These are phyloP conservation scores for Synergus japonicus DNA, from an alignment of 2,888 invertebrate species.

Conservation along the genomic window DNA sequence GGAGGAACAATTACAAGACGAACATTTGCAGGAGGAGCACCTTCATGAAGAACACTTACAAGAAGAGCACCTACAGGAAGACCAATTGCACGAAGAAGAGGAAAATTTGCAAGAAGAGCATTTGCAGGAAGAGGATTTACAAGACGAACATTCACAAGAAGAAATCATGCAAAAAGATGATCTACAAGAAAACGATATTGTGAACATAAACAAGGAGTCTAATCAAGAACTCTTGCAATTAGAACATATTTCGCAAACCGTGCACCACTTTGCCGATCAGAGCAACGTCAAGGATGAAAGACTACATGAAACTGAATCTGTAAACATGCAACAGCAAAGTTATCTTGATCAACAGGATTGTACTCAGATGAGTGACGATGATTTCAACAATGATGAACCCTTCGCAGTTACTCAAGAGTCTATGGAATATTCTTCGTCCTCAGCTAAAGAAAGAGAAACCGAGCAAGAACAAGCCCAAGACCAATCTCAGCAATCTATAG, in stretches of 20 bases:
- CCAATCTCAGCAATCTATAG: not conserved
- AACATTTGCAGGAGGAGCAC: slow-evolving; percentile 40
- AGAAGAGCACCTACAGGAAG: slow-evolving; percentile 26
- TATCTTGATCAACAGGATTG: slow-evolving; percentile 29
- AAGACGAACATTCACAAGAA: not conserved
- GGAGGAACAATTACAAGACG: slow-evolving; percentile 19
- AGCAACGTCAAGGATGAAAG: slow-evolving; percentile 23
- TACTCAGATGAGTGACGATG: slow-evolving; percentile 27
- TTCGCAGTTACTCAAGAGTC: slow-evolving; percentile 31
- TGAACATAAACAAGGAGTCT: not conserved
- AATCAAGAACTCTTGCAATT: slow-evolving; percentile 13
- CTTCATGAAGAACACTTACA: slow-evolving; percentile 34
- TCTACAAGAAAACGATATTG: not conserved
- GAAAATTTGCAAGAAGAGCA: slow-evolving; percentile 19
- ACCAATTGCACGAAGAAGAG: slow-evolving; percentile 32
- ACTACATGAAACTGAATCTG: slow-evolving; percentile 43
- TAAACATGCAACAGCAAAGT: slow-evolving; percentile 1
- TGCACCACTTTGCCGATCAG: slow-evolving; percentile 16
- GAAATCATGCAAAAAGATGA: not conserved
- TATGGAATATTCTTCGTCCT: not conserved
- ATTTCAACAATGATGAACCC: slow-evolving; percentile 27
- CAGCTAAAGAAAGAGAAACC: slow-evolving; percentile 5
- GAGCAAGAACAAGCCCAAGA: slow-evolving; percentile 30
- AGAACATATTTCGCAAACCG: slow-evolving; percentile 15
- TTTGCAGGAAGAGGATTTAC: slow-evolving; percentile 29